Base-by-base conservation (phyloP, 2,888 invertebrate genomes). In the Coenonympha arcania region DNA sequence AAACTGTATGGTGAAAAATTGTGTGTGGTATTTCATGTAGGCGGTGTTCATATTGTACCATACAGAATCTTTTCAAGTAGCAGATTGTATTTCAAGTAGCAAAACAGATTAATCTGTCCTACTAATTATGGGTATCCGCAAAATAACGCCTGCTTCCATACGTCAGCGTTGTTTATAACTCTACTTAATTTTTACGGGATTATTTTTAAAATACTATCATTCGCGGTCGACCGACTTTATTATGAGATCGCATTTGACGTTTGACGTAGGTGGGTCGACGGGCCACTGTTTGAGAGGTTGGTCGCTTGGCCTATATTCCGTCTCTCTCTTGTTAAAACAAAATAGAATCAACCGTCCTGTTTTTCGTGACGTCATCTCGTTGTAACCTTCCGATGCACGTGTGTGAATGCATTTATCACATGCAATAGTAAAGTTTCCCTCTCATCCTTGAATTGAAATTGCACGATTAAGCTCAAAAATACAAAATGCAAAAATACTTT, bases 301-400 rank as follows among this genome's bases (percentile, higher is more conserved):
- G 84, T 82, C 83, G 77, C 79, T 81, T 85, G 85, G 70, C 85
- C 85, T 86, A 86, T 81, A 84, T 86, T 85, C 67, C 59, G 34
- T 76, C 82, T 63, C 66, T 57, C 58, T 82, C 70, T 45, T 50
- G 44, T 71, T 40, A 45, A 26, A 9, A 41, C 31, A 51, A 58
- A 48, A 55, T 49, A 44, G 45, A 54, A 69, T 59, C 47, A 26
- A 48, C 53, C 43, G 55, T 80, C 76, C 64, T 71, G 58, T 58
- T 83, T 64, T 16, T 62, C 73, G 80, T 84, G 85, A 85, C 84
- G 85, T 84, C 83, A 84, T n/a, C n/a, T n/a, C 65, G 55, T 77
- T 76, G 76, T 75, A 80, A 73, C 73, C 73, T 73, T 63, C 57
- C 50, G 48, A 36, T 53, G 61, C 39, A 53, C 41, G 52, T 69